Conservation (phyloP, 2,888 invertebrate genomes). For the Limnephilus auricula region DNA sequence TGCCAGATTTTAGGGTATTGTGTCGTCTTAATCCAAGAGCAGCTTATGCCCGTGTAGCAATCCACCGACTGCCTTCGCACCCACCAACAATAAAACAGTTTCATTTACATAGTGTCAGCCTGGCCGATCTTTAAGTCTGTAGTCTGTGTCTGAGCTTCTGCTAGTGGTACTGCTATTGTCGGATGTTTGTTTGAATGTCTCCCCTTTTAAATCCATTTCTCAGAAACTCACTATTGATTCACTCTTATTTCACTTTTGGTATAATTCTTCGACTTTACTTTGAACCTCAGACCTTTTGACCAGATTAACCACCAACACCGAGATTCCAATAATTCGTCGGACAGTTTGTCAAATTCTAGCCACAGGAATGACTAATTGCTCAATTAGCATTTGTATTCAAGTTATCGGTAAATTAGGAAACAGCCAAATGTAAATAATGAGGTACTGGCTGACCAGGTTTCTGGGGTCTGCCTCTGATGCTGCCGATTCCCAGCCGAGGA, state of each 20-base stretch:
- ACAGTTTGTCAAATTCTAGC: no score
- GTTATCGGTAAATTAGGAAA: no score
- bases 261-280: not conserved
- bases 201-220: not conserved
- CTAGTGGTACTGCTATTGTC: not conserved
- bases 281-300: not conserved
- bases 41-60: no score
- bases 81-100: no score
- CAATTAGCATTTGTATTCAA: no score
- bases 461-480: not conserved
- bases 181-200: not conserved
- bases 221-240: not conserved
- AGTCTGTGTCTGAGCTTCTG: not conserved
- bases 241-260: not conserved
- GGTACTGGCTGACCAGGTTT: not conserved
- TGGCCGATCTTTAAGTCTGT: no score
- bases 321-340: not conserved
- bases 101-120: no score
- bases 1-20: no score
- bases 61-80: no score
- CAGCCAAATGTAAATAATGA: no score
- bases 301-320: not conserved
- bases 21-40: no score
- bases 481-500: slow-evolving; percentile 8
- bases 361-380: no score